A percentile compares a stretch with the other conserved stretches of the same genome.
phyloP scores from a whole-genome alignment of 2,797 vertebrate species.

The Lycodopsis pacificus region DNA sequence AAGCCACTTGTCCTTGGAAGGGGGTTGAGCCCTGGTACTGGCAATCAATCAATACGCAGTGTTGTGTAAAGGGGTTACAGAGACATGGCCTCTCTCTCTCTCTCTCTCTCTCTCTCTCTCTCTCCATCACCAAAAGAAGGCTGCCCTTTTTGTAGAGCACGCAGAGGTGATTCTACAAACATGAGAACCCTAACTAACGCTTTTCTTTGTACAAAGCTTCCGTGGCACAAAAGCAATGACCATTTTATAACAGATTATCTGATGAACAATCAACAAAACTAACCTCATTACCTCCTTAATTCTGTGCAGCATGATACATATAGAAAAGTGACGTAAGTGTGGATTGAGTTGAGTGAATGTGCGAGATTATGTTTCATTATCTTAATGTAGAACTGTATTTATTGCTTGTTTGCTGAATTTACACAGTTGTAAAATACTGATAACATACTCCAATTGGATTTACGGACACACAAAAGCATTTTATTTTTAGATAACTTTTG shows the following conservation, averaged over 20 bases:
- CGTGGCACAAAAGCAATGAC: background rate
- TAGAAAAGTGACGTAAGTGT: background rate
- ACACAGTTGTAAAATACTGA: background rate
- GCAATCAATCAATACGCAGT: constrained; percentile 80
- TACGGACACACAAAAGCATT: background rate
- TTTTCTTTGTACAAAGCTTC: background rate
- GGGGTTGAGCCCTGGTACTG: constrained; percentile 68
- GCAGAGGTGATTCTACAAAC: constrained; percentile 40
- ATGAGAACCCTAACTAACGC: background rate
- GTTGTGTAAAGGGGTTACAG: constrained; percentile 67
- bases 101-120: constrained; percentile 32
- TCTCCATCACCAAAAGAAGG: constrained; percentile 56
- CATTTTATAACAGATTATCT: background rate
- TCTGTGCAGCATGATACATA: background rate
- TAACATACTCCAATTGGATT: background rate
- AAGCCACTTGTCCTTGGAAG: constrained; percentile 77
- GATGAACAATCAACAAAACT: background rate
- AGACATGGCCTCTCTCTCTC: constrained; percentile 31
- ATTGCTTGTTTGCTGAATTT: background rate
- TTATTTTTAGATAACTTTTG: background rate
- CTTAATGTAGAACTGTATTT: constrained; percentile 2
- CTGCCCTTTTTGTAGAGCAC: constrained; percentile 44
- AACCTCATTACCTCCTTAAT: background rate
- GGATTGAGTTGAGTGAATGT: background rate
- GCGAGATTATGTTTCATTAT: background rate